Evolutionary conservation across 2,113 vertebrate species (phyloP).

Genomic region (Trachemys scripta): DNA sequence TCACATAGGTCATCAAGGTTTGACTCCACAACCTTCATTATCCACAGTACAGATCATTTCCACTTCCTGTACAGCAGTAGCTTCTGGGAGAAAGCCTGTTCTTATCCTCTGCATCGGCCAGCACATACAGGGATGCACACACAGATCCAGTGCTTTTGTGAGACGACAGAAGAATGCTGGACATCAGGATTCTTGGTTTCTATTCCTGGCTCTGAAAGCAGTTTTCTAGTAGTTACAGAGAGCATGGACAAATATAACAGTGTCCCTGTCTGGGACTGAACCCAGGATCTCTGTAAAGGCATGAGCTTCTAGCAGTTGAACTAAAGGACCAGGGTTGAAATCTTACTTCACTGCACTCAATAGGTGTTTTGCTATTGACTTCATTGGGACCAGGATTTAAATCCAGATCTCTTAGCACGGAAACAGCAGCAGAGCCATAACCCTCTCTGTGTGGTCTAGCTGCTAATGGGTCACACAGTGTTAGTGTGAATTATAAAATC

Average conservation of each 20-base stretch:
- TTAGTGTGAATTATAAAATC: not conserved
- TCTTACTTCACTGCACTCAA: not conserved
- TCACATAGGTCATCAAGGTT: not conserved
- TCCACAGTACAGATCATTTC: constrained; percentile 10
- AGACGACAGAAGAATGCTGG: not conserved
- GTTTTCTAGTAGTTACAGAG: not conserved
- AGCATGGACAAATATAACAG: not conserved
- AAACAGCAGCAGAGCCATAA: not conserved
- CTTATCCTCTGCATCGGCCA: not conserved
- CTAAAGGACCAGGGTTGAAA: not conserved
- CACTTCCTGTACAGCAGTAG: constrained; percentile 17
- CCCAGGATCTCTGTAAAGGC: not conserved
- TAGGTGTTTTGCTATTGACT: not conserved
- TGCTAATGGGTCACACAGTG: not conserved
- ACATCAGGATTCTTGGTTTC: not conserved
- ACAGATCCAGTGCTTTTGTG: constrained; percentile 1
- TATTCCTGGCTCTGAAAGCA: not conserved
- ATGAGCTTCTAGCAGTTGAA: not conserved
- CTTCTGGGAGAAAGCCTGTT: constrained; percentile 12
- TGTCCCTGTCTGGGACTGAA: not conserved
- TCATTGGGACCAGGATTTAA: not conserved
- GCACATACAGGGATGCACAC: not conserved
- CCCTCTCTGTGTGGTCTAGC: not conserved
- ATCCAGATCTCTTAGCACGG: not conserved
- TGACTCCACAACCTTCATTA: not conserved